Conservation (phyloP, 2,888 invertebrate genomes). For the Scaptomyza caliginosa region DNA sequence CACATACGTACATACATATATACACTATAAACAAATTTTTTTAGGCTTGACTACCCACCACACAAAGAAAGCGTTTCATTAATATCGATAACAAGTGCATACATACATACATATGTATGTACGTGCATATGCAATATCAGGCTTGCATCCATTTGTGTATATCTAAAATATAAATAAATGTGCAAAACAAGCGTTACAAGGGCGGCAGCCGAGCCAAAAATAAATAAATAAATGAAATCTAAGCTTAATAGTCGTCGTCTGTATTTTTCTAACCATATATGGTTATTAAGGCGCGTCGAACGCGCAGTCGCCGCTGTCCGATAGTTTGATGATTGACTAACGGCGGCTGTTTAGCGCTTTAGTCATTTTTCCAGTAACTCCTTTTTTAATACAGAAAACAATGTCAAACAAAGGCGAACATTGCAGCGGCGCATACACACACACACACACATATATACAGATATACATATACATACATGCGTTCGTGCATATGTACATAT, state of each 20-base stretch:
- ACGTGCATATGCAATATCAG: conserved; percentile 16
- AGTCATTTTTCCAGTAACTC: conserved; percentile 45
- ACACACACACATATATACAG: background rate
- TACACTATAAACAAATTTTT: too few species aligned
- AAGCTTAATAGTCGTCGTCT: conserved; percentile 52
- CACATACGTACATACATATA: too few species aligned
- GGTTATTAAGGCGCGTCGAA: conserved; percentile 57
- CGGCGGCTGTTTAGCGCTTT: conserved; percentile 23
- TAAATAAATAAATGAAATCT: conserved; percentile 29
- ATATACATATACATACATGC: conserved; percentile 5
- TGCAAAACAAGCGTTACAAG: conserved; percentile 66
- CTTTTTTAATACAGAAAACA: conserved; percentile 28
- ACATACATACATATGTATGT: too few species aligned
- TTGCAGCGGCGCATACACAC: conserved; percentile 19
- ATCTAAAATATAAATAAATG: conserved; percentile 12
- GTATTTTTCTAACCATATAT: conserved; percentile 63
- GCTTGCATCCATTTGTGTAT: conserved; percentile 5
- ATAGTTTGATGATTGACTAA: conserved; percentile 38
- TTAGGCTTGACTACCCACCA: conserved; percentile 24
- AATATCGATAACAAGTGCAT: conserved; percentile 53
- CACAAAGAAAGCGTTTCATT: conserved; percentile 52
- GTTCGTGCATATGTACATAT: conserved; percentile 36
- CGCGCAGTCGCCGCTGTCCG: conserved; percentile 20
- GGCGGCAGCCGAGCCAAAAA: conserved; percentile 65
- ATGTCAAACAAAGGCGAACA: conserved; percentile 45